A percentile compares a stretch with the other conserved stretches of the same genome.
Evolutionary conservation across 2,888 invertebrate genomes (phyloP).

Genomic region (Camptogramma bilineatum): DNA sequence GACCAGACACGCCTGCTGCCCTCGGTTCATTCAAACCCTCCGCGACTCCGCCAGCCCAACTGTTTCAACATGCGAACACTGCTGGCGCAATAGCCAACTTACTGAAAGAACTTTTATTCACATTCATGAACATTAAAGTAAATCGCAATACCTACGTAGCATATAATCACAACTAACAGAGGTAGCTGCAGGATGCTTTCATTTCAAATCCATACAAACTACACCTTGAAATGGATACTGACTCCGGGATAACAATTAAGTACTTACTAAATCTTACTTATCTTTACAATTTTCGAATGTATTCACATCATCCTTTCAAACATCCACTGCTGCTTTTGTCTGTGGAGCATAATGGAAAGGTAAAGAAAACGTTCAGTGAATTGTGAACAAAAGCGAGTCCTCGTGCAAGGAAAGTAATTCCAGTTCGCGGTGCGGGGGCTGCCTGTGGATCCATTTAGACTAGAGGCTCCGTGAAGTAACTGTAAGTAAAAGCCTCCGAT

Average conservation of each 20-base stretch:
- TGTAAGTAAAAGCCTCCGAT: conserved; percentile 18
- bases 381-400: conserved; percentile 1
- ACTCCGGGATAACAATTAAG: conserved; percentile 10
- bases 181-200: conserved; percentile 1
- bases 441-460: background rate
- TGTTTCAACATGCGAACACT: conserved; percentile 14
- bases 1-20: background rate
- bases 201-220: conserved; percentile 9
- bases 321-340: conserved; percentile 6
- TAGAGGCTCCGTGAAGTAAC: conserved; percentile 12
- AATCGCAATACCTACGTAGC: background rate
- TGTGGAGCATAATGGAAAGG: background rate
- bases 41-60: conserved; percentile 1
- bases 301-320: background rate
- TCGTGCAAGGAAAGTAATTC: conserved; percentile 10
- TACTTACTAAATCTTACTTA: conserved; percentile 12
- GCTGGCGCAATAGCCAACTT: conserved; percentile 8
- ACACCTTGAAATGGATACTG: conserved; percentile 3
- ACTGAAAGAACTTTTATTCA: background rate
- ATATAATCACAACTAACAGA: background rate
- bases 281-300: conserved; percentile 9
- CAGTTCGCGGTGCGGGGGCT: conserved; percentile 4
- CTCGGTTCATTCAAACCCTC: background rate
- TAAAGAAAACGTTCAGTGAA: background rate
- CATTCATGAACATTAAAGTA: background rate